These are phyloP conservation scores for Elephas maximus DNA, from an alignment of 2,113 vertebrate species.

Conservation along the genomic window DNA sequence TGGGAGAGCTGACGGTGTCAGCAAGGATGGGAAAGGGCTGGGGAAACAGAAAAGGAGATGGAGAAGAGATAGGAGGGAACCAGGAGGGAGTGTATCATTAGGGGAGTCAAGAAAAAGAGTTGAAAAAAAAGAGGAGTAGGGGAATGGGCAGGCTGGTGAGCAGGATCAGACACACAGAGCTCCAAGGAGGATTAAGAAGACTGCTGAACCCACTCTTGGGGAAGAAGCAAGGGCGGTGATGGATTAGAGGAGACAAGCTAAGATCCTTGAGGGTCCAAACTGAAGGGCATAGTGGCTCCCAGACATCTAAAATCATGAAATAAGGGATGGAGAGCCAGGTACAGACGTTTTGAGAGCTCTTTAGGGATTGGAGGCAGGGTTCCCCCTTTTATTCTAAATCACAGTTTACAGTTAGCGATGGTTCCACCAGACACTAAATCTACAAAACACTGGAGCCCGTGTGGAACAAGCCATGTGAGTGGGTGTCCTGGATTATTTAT, in stretches of 20 bases:
- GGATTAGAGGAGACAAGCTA: not conserved
- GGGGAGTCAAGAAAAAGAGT: not conserved
- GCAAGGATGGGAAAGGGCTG: not conserved
- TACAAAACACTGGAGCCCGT: accelerated
- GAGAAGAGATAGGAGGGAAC: too few species aligned
- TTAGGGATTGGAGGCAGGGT: not conserved
- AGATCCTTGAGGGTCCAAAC: not conserved
- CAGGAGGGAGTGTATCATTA: accelerated
- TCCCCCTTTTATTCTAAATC: not conserved
- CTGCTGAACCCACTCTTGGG: not conserved
- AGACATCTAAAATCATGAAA: not conserved
- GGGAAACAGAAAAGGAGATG: too few species aligned
- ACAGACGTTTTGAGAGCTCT: not conserved
- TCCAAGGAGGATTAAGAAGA: not conserved
- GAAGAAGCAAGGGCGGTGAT: not conserved
- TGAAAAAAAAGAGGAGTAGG: not conserved
- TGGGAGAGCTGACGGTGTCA: not conserved
- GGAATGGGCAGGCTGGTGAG: not conserved
- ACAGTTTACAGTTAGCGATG: not conserved
- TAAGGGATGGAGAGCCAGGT: not conserved
- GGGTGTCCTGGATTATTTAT: not conserved
- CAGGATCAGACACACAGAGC: not conserved
- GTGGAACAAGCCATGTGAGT: accelerated
- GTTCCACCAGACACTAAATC: not conserved
- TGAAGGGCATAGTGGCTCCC: not conserved